Conservation (phyloP, 2,797 vertebrate species). For the Trachurus trachurus region DNA sequence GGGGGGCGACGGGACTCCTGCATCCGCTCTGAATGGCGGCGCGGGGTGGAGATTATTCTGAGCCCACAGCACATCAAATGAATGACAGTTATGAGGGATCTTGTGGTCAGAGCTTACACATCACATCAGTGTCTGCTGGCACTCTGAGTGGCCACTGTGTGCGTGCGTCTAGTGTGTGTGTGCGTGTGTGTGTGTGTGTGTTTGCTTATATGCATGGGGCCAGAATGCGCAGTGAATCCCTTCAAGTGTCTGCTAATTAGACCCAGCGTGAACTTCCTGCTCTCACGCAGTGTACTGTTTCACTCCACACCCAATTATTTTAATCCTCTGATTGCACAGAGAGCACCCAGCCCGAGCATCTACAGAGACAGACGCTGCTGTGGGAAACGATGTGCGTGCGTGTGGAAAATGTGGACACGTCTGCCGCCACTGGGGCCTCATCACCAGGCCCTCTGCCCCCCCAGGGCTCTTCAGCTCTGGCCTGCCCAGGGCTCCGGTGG, state of each 20-base stretch:
- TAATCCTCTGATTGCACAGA: conserved; percentile 91
- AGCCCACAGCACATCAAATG: conserved; percentile 73
- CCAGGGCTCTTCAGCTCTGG: conserved; percentile 66
- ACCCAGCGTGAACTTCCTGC: conserved; percentile 84
- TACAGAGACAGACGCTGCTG: conserved; percentile 84
- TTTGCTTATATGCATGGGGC: conserved; percentile 66
- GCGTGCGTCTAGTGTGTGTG: conserved; percentile 5
- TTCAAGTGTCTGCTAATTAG: conserved; percentile 90
- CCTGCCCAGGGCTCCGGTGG: conserved; percentile 59
- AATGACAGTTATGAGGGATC: conserved; percentile 78
- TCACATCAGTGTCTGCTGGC: conserved; percentile 48
- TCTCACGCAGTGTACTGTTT: conserved; percentile 83
- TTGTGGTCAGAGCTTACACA: conserved; percentile 59
- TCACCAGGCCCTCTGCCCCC: conserved; percentile 65
- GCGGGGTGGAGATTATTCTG: conserved; percentile 64
- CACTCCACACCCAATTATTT: conserved; percentile 84
- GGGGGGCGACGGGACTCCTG: conserved; percentile 53
- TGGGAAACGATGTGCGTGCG: conserved; percentile 61
- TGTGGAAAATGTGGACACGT: conserved; percentile 73
- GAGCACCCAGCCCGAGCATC: conserved; percentile 78
- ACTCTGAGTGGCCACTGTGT: conserved; percentile 15
- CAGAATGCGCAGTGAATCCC: conserved; percentile 85
- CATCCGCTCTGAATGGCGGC: conserved; percentile 60
- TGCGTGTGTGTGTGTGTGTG: conserved; percentile 25
- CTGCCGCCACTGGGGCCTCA: conserved; percentile 69